phyloP scores from a whole-genome alignment of 2,888 invertebrate species.

The Biston betularia region DNA sequence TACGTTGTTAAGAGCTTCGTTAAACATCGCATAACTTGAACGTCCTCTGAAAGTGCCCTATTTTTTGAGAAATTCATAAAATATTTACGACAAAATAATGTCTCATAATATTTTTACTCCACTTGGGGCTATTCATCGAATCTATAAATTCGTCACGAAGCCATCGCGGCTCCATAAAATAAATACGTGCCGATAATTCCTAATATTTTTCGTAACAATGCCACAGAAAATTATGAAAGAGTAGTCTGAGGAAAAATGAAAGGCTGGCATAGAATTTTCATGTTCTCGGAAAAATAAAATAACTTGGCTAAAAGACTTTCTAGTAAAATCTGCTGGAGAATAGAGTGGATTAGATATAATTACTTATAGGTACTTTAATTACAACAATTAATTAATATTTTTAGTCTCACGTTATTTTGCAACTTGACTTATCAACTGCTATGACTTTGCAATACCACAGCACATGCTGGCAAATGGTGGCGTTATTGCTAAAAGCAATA shows the following conservation, averaged over 20 bases:
- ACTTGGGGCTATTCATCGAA: slow-evolving; percentile 40
- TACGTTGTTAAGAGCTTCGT: slow-evolving; percentile 29
- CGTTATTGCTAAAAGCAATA: too few species aligned
- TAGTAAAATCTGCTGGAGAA: not conserved
- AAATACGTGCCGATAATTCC: slow-evolving; percentile 53
- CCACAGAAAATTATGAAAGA: slow-evolving; percentile 31
- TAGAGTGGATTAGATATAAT: not conserved
- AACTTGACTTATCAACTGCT: too few species aligned
- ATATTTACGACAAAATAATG: slow-evolving; percentile 37
- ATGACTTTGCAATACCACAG: too few species aligned
- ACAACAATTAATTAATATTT: too few species aligned
- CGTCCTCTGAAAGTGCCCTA: slow-evolving; percentile 1
- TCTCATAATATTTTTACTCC: slow-evolving; percentile 43
- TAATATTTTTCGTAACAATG: slow-evolving; percentile 44
- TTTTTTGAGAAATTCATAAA: slow-evolving; percentile 34
- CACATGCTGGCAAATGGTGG: too few species aligned
- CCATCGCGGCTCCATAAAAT: slow-evolving; percentile 46
- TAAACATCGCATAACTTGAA: slow-evolving; percentile 29
- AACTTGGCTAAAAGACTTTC: slow-evolving; percentile 4
- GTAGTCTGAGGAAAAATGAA: slow-evolving; percentile 26
- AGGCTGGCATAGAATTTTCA: slow-evolving; percentile 21
- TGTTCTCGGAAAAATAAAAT: slow-evolving; percentile 19
- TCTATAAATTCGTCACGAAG: slow-evolving; percentile 48
- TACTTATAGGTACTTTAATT: too few species aligned
- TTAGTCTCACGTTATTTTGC: too few species aligned